These are phyloP conservation scores for Drosophila helvetica DNA, from an alignment of 2,888 invertebrate species.

Conservation along the genomic window DNA sequence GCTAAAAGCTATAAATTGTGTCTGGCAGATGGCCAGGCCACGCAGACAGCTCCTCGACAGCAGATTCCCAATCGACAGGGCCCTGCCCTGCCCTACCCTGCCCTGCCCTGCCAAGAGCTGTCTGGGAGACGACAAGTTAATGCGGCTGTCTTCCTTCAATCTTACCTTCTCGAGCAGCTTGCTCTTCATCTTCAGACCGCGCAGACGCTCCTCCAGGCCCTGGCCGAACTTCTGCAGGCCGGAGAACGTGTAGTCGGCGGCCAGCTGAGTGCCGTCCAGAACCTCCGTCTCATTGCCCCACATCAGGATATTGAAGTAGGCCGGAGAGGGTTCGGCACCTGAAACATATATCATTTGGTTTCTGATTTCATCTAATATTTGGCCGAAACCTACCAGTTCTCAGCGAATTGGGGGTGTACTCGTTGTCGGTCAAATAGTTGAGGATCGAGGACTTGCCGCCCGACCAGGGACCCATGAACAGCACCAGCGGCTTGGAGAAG, in stretches of 20 bases:
- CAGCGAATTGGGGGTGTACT: conserved; percentile 92
- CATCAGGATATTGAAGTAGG: conserved; percentile 96
- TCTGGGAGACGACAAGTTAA: conserved; percentile 64
- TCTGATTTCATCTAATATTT: too few species aligned
- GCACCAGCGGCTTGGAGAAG: conserved; percentile 95
- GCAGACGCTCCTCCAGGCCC: conserved; percentile 93
- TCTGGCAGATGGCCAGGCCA: conserved; percentile 63
- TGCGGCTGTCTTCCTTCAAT: conserved; percentile 35
- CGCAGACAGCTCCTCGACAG: conserved; percentile 30
- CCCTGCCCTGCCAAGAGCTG: conserved; percentile 33
- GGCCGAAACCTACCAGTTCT: conserved; percentile 89
- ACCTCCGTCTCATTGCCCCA: conserved; percentile 93
- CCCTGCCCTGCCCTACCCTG: background rate
- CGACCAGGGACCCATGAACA: conserved; percentile 98
- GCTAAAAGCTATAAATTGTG: conserved; percentile 57
- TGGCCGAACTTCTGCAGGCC: conserved; percentile 97
- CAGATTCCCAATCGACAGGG: conserved; percentile 69
- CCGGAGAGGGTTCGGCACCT: conserved; percentile 97
- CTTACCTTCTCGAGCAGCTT: conserved; percentile 93
- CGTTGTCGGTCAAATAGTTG: conserved; percentile 95
- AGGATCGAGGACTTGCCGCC: conserved; percentile 97
- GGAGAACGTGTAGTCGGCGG: conserved; percentile 97
- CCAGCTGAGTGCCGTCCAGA: conserved; percentile 95
- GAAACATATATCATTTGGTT: background rate
- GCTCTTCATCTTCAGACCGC: conserved; percentile 91